Evolutionary conservation across 2,888 invertebrate species (phyloP), one percentile per base, ranked within the genome.

Genomic region (Eristalis arbustorum): DNA sequence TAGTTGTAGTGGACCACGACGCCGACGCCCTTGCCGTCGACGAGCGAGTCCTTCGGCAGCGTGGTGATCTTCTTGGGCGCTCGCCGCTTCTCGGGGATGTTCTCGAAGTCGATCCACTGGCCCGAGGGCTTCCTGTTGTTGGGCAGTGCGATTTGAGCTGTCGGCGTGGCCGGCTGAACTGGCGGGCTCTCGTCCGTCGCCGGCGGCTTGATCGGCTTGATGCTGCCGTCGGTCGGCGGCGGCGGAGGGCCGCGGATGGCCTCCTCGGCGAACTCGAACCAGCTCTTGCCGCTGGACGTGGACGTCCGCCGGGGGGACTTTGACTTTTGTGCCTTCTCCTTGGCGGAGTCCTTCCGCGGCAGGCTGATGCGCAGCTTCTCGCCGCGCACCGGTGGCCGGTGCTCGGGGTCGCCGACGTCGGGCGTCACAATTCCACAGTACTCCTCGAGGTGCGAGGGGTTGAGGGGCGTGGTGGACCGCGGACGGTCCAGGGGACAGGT

Each of bases 21-120:
- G 11, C 89, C 88, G 66, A 88, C 93, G 91, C 73, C 92, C 91
- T 88, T 84, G 14, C 75, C 73, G 14, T 93, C 66, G 91, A 74
- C 75, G 13, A 88, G 23, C 14, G 89, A 77, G 42, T 91, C 94
- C 88, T 94, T 93, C 68, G 97, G 97, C 90, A 97, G 94, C 23
- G 96, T 96, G 91, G 97, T 97, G 89, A 97, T 97, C 88, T 96
- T 94, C 92, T 96, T 96, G 23, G 97, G 96, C 85, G 96, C 95
- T 92, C 96, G 96, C 74, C 96, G 94, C 88, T 96, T 95, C 92
- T 97, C 97, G 0, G 97, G 97, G 79, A 97, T 96, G 90, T 97
- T 97, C 91, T 96, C 96, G 91, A 97, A 97, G 92, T 97, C 96
- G 84, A 97, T 96, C 97, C 97, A 97, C 89, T 96, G 96, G 0